These are phyloP conservation scores for Pteropus alecto DNA, from an alignment of 2,113 vertebrate species.

Conservation along the genomic window DNA sequence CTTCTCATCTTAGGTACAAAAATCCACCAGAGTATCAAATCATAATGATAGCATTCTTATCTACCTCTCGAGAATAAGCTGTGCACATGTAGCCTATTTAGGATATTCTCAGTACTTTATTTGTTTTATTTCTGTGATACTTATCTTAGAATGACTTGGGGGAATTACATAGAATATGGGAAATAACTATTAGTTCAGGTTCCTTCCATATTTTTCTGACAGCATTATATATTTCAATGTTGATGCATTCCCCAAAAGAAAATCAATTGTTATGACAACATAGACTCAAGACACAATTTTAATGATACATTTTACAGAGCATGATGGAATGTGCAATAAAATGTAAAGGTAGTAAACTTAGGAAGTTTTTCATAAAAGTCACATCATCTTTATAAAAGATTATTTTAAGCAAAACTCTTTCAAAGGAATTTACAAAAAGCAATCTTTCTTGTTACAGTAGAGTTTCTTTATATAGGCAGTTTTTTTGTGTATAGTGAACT, in stretches of 20 bases:
- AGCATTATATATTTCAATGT: neutral
- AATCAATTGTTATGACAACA: conserved; percentile 24
- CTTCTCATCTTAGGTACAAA: neutral
- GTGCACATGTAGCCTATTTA: neutral
- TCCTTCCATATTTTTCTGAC: neutral
- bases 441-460: conserved; percentile 19
- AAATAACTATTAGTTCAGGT: neutral
- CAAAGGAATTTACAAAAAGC: conserved; percentile 62
- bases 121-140: neutral
- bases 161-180: neutral
- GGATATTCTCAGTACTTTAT: neutral
- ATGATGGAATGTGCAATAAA: conserved; percentile 30
- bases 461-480: conserved; percentile 19
- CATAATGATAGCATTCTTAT: neutral
- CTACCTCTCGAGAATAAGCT: neutral
- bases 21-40: neutral
- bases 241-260: conserved; percentile 14
- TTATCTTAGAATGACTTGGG: neutral
- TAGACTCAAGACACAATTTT: conserved; percentile 51
- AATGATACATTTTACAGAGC: conserved; percentile 42
- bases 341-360: conserved; percentile 6
- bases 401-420: conserved; percentile 62
- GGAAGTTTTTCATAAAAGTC: conserved; percentile 40
- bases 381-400: conserved; percentile 24
- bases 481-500: conserved; percentile 26